Conservation (phyloP, 2,797 vertebrate species). For the Chiroxiphia lanceolata region DNA sequence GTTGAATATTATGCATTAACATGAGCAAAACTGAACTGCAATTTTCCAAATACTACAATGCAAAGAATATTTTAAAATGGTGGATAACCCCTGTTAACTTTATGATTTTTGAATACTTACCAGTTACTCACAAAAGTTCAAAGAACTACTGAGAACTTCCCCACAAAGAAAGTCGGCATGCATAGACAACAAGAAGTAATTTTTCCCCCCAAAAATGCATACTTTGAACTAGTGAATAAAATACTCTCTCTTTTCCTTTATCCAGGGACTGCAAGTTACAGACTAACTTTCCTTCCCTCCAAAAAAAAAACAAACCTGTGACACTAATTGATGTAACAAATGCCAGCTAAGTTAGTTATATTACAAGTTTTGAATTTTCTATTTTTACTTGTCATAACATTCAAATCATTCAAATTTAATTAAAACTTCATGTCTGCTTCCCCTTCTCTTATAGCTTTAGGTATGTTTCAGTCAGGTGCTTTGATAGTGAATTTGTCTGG, state of each 20-base stretch:
- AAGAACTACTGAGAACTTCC: neutral
- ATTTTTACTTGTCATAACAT: neutral
- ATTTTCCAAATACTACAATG: neutral
- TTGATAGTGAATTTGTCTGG: neutral
- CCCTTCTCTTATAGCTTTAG: neutral
- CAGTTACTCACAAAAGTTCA: neutral
- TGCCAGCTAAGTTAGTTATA: neutral
- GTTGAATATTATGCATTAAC: neutral
- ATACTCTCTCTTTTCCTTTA: neutral
- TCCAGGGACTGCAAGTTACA: neutral
- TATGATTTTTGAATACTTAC: neutral
- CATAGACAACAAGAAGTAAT: neutral
- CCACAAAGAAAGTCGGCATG: neutral
- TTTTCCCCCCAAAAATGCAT: accelerated
- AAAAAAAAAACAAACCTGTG: neutral
- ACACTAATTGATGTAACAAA: neutral
- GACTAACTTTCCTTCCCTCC: neutral
- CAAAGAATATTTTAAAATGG: neutral
- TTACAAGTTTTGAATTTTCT: neutral
- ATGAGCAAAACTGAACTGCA: neutral
- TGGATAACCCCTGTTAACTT: neutral
- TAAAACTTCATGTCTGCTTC: neutral
- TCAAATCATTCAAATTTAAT: neutral
- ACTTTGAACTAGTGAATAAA: neutral
- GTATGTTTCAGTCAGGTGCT: neutral